phyloP scores from a whole-genome alignment of 2,888 invertebrate genomes.

The Gasteruption jaculator region DNA sequence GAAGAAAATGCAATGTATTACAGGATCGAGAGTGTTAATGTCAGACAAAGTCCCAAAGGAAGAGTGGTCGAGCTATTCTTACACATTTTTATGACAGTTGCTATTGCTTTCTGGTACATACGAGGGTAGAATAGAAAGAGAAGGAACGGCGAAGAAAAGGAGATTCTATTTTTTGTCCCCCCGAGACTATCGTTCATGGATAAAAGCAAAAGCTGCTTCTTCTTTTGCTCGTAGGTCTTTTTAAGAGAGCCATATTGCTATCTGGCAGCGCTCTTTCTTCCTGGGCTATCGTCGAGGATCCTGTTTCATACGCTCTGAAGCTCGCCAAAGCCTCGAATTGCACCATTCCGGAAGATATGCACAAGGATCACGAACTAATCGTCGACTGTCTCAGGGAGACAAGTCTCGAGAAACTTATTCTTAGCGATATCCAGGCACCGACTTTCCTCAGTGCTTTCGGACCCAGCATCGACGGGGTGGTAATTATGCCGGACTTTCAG shows the following conservation, averaged over 20 bases:
- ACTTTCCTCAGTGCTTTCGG: slow-evolving; percentile 85
- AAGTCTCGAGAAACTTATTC: slow-evolving; percentile 68
- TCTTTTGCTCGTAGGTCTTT: slow-evolving; percentile 65
- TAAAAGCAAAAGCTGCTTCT: neutral
- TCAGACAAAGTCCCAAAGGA: too few species aligned
- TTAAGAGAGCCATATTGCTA: slow-evolving; percentile 80
- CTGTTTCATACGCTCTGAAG: slow-evolving; percentile 75
- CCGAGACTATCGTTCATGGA: neutral
- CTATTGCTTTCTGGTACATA: too few species aligned
- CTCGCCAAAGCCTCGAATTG: slow-evolving; percentile 80
- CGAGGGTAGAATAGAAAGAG: neutral
- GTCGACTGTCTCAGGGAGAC: slow-evolving; percentile 80
- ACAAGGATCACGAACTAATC: slow-evolving; percentile 77
- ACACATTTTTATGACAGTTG: too few species aligned
- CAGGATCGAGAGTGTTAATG: too few species aligned
- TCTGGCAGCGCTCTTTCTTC: slow-evolving; percentile 86
- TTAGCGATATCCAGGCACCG: slow-evolving; percentile 73
- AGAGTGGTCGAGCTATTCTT: too few species aligned
- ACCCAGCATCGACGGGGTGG: slow-evolving; percentile 90
- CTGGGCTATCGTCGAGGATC: slow-evolving; percentile 87
- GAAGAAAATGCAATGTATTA: too few species aligned
- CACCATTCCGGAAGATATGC: slow-evolving; percentile 73
- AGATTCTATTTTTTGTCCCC: slow-evolving; percentile 12
- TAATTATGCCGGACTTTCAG: slow-evolving; percentile 83
- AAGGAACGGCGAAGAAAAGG: slow-evolving; percentile 4